Conservation (phyloP, 2,113 vertebrate genomes). For the Coptodon bakossiorum region DNA sequence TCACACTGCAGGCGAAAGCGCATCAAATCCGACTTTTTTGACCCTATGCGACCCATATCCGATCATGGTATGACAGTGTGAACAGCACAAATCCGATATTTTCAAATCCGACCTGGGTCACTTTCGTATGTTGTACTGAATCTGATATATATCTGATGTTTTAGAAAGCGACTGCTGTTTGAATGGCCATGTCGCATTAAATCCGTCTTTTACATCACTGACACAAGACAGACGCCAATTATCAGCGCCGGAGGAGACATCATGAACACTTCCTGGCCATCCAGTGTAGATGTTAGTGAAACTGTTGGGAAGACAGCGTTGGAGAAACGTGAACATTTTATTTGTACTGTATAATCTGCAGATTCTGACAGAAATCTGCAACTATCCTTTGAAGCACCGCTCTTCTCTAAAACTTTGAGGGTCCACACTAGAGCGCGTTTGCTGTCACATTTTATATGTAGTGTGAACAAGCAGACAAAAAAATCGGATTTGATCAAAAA, state of each 20-base stretch:
- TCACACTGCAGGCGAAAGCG: not conserved
- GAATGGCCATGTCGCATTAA: fast-evolving
- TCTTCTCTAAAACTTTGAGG: fast-evolving
- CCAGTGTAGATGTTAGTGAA: no score
- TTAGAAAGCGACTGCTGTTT: not conserved
- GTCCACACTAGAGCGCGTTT: fast-evolving
- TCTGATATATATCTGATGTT: not conserved
- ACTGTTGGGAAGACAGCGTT: no score
- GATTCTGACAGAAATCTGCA: no score
- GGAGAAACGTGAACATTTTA: no score
- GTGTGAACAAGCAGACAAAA: not conserved
- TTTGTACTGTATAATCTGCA: no score
- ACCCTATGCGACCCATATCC: not conserved
- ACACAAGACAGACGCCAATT: not conserved
- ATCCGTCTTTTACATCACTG: not conserved
- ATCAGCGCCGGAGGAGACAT: no score
- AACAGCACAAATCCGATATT: not conserved
- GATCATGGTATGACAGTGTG: not conserved
- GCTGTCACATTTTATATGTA: not conserved
- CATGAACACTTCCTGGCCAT: no score
- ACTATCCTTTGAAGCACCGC: no score
- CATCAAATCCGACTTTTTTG: not conserved
- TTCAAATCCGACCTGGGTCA: not conserved
- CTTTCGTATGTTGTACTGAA: not conserved
- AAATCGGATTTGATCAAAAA: fast-evolving